Conservation (phyloP, 2,888 invertebrate genomes). For the Andrena hattorfiana region DNA sequence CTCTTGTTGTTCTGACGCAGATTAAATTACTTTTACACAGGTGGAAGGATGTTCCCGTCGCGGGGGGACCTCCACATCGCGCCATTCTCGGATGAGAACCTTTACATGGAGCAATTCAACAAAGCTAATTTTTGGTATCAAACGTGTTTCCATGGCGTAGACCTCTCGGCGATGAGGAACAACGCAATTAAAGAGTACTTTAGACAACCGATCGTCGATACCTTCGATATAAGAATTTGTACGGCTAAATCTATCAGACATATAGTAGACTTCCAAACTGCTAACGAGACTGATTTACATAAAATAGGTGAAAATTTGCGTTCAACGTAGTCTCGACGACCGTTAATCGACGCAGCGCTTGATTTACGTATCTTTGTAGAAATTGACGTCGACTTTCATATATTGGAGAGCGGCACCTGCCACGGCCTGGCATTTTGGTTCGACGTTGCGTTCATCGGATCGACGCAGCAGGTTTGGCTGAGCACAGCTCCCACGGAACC, state of each 20-base stretch:
- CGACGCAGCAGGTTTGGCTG: slow-evolving; percentile 96
- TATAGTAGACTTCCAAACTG: slow-evolving; percentile 96
- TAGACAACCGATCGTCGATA: slow-evolving; percentile 98
- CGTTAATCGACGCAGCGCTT: not conserved
- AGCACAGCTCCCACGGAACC: slow-evolving; percentile 99
- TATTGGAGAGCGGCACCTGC: slow-evolving; percentile 96
- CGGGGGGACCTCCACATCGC: slow-evolving; percentile 98
- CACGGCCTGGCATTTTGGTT: slow-evolving; percentile 99
- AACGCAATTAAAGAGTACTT: slow-evolving; percentile 99
- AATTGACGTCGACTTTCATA: slow-evolving; percentile 96
- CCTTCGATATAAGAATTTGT: slow-evolving; percentile 98
- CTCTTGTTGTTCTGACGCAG: not conserved
- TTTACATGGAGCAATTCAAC: slow-evolving; percentile 99
- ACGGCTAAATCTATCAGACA: slow-evolving; percentile 97
- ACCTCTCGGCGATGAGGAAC: slow-evolving; percentile 95
- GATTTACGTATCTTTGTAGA: slow-evolving; percentile 85
- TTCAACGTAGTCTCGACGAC: not conserved
- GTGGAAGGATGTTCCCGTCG: slow-evolving; percentile 98
- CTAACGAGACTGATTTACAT: slow-evolving; percentile 97
- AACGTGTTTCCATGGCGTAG: slow-evolving; percentile 98
- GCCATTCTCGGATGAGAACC: slow-evolving; percentile 98
- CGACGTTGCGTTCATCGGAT: slow-evolving; percentile 98
- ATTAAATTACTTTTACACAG: slow-evolving; percentile 73
- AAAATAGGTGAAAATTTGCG: slow-evolving; percentile 88
- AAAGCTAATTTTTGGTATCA: slow-evolving; percentile 99